Conservation (phyloP, 2,797 vertebrate species). For the Hippopotamyrus pictus region DNA sequence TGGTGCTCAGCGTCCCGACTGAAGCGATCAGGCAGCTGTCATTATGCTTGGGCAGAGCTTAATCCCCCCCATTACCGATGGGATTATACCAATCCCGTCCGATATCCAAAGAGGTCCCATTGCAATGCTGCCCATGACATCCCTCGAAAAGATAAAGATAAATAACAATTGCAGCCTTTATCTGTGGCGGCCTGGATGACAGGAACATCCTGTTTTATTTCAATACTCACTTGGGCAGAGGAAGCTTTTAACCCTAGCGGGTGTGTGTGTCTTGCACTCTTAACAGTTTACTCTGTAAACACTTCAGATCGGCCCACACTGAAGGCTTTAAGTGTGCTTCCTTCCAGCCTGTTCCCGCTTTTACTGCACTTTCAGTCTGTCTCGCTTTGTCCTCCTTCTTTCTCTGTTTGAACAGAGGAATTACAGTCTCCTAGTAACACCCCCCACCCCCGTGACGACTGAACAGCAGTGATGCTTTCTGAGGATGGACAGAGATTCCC, state of each 20-base stretch:
- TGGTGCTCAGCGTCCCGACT: not conserved
- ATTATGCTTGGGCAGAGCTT: not conserved
- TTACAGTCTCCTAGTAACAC: not conserved
- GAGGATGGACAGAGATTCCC: not conserved
- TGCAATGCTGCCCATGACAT: not conserved
- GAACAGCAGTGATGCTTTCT: not conserved
- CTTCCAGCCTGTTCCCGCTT: not conserved
- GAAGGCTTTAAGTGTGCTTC: not conserved
- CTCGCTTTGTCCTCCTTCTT: not conserved
- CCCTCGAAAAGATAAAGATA: not conserved
- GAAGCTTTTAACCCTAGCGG: not conserved
- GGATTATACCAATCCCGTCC: not conserved
- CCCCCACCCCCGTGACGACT: not conserved
- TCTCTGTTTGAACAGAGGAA: not conserved
- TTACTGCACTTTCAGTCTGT: not conserved
- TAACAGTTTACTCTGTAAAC: constrained; percentile 6
- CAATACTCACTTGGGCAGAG: not conserved
- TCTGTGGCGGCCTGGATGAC: not conserved
- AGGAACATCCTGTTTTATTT: constrained; percentile 7
- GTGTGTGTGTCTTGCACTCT: not conserved
- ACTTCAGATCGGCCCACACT: not conserved
- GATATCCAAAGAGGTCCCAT: not conserved
- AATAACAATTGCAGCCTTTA: constrained; percentile 8
- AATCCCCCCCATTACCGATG: not conserved
- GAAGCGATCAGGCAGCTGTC: constrained; percentile 5